Percentiles rank a stretch among this genome's conserved stretches.
Conservation (phyloP, 2,113 vertebrate genomes). For the Dissostichus mawsoni region DNA sequence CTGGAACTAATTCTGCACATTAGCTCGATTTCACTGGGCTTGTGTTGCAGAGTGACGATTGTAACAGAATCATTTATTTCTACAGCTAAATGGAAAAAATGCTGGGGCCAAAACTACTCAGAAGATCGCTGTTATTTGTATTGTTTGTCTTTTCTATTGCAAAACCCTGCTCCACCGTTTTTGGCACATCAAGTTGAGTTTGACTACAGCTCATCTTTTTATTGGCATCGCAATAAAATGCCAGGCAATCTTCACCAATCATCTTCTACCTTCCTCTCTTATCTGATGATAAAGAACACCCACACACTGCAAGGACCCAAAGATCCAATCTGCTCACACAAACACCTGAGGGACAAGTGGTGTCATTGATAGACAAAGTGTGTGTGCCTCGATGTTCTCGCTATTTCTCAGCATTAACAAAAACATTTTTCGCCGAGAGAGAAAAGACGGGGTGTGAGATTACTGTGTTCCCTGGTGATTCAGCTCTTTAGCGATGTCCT, state of each 20-base stretch:
- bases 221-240: constrained; percentile 25
- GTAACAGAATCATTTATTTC: constrained; percentile 1
- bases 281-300: constrained; percentile 63
- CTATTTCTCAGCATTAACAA: constrained; percentile 30
- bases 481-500: constrained; percentile 64
- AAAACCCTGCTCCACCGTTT: background rate
- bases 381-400: constrained; percentile 12
- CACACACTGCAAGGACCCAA: constrained; percentile 43
- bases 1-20: constrained; percentile 67
- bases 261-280: constrained; percentile 17
- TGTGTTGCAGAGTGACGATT: constrained; percentile 37
- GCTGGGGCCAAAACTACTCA: background rate
- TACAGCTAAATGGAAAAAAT: constrained; percentile 11
- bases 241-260: constrained; percentile 16
- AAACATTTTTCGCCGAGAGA: constrained; percentile 30
- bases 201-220: constrained; percentile 25
- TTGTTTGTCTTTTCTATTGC: background rate
- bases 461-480: constrained; percentile 63
- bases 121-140: background rate
- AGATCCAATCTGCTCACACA: constrained; percentile 61
- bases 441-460: constrained; percentile 34
- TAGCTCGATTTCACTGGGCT: constrained; percentile 50
- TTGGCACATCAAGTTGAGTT: constrained; percentile 11
- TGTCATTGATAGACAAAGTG: constrained; percentile 52
- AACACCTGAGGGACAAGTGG: constrained; percentile 51